phyloP scores from a whole-genome alignment of 1,140 invertebrate species.

The Drosophila kanapiae region DNA sequence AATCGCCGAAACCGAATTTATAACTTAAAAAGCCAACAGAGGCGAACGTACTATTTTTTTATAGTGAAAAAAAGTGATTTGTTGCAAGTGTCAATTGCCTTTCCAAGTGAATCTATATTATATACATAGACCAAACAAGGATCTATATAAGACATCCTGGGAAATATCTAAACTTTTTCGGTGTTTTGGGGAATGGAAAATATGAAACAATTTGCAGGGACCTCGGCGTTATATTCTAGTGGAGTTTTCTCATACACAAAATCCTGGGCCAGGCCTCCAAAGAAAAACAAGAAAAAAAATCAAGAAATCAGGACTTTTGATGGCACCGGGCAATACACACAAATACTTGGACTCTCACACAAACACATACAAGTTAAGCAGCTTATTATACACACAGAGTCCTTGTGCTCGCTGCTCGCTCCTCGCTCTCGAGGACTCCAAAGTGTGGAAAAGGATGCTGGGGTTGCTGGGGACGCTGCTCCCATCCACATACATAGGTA shows the following conservation, averaged over 20 bases:
- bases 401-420: background rate
- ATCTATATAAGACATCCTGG: background rate
- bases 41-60: background rate
- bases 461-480: background rate
- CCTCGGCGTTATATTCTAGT: background rate
- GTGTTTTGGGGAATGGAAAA: background rate
- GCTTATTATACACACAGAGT: slow-evolving; percentile 54
- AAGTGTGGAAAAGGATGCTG: slow-evolving; percentile 17
- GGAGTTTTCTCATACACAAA: slow-evolving; percentile 5
- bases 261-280: slow-evolving; percentile 13
- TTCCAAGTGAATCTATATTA: background rate
- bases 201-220: slow-evolving; percentile 42
- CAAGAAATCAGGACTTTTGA: slow-evolving; percentile 29
- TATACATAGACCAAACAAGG: background rate
- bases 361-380: slow-evolving; percentile 21
- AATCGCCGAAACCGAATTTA: background rate
- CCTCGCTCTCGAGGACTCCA: slow-evolving; percentile 25
- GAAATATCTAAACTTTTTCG: background rate
- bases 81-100: background rate
- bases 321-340: slow-evolving; percentile 53
- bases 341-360: slow-evolving; percentile 3
- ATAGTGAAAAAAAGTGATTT: slow-evolving; percentile 2
- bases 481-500: slow-evolving; percentile 16
- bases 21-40: background rate
- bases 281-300: slow-evolving; percentile 1